phyloP scores from a whole-genome alignment of 2,113 vertebrate species.

The Glaucomys volans region DNA sequence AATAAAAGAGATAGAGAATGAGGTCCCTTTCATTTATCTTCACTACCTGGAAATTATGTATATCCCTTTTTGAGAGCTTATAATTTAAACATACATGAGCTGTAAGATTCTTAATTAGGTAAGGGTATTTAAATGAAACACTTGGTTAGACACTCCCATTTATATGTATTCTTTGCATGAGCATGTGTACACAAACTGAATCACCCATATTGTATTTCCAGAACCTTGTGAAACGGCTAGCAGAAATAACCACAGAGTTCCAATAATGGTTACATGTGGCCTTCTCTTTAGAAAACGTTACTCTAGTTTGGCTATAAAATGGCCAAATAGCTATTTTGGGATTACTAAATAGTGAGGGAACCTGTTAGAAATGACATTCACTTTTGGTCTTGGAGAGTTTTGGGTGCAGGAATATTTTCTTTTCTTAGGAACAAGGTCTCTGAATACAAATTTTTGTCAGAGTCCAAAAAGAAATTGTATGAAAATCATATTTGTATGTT shows the following conservation, averaged over 20 bases:
- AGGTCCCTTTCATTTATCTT: background rate
- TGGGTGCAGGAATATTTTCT: background rate
- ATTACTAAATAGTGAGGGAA: background rate
- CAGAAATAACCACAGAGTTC: constrained; percentile 40
- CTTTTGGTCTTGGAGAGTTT: background rate
- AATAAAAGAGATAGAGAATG: background rate
- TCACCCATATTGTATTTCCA: background rate
- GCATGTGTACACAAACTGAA: background rate
- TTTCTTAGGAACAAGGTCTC: background rate
- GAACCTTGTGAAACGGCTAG: background rate
- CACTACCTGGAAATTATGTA: background rate
- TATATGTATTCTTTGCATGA: background rate
- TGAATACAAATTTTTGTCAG: background rate
- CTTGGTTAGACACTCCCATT: background rate
- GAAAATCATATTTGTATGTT: background rate
- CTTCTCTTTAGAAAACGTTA: background rate
- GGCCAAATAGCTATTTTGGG: background rate
- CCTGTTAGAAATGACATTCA: background rate
- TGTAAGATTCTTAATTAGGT: background rate
- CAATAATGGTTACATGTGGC: background rate
- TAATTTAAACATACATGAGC: background rate
- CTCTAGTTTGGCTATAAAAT: background rate
- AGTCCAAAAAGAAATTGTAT: background rate
- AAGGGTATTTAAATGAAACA: constrained; percentile 5
- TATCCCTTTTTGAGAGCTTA: background rate